A percentile compares a stretch with the other conserved stretches of the same genome.
phyloP scores from a whole-genome alignment of 1,140 invertebrate genomes.

The Pseudomyrmex sp. region DNA sequence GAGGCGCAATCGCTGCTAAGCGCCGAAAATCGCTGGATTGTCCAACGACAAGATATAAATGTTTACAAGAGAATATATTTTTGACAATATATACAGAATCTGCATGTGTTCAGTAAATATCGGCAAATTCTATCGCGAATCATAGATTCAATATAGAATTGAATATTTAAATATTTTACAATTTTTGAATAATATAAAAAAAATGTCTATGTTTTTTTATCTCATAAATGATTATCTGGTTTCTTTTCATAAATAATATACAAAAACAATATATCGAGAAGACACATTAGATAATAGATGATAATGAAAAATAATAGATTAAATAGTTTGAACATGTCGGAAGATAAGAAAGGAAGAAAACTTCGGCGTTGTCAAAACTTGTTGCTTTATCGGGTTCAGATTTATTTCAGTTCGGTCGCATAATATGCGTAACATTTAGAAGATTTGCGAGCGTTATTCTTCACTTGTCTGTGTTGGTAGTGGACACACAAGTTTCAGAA shows the following conservation, averaged over 20 bases:
- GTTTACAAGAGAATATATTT: background rate
- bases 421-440: conserved; percentile 65
- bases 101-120: conserved; percentile 22
- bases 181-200: background rate
- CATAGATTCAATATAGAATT: too few relatives aligned
- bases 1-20: too few relatives aligned
- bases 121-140: too few relatives aligned
- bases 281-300: too few relatives aligned
- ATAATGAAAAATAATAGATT: too few relatives aligned
- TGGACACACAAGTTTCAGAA: conserved; percentile 64
- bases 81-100: background rate
- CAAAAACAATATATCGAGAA: background rate
- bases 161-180: background rate
- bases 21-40: conserved; percentile 15
- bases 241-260: background rate
- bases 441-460: conserved; percentile 4
- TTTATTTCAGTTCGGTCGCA: conserved; percentile 62
- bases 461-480: conserved; percentile 16
- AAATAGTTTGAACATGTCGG: too few relatives aligned
- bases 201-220: background rate
- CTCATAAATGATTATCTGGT: conserved; percentile 25
- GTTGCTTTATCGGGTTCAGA: conserved; percentile 37
- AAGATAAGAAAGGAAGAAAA: too few relatives aligned
- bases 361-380: background rate
- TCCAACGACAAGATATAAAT: background rate